Evolutionary conservation across 1,140 invertebrate species (phyloP), one percentile per base, ranked within the genome.

Genomic region (Lepidurus couesii): DNA sequence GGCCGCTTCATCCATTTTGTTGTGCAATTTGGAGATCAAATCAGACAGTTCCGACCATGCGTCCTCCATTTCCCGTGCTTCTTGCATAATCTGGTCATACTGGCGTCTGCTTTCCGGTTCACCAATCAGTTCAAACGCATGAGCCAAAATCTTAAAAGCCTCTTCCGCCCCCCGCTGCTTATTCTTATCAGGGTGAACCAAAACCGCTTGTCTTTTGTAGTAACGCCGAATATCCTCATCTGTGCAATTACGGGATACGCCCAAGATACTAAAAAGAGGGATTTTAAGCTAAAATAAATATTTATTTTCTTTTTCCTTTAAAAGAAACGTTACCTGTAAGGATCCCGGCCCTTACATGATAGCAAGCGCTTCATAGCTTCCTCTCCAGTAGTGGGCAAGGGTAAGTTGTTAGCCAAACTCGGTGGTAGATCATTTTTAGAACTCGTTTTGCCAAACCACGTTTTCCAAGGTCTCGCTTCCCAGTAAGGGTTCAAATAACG

Each of bases 161-260:
- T 98, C 95, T 84, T 97, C 95, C 9, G 96, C 95, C 75, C 96
- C 95, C 10, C 93, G 92, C 84, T 95, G 93, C 83, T 92, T 92
- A 86, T 97, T 97, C 87, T 98, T 97, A 84, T 97, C 95, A 0
- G 95, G 96, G 89, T 98, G 95, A 73, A 98, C 95, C 13, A 98
- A 87, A 83, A 97, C 92, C 5, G 95, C 95, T 86, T 97, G 95
- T 81, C 92, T 89, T 82, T 93, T 92, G 84, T 97, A 97, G 88
- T 97, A 96, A 82, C 93, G 92, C 83, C 95, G 95, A 82, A 98
- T 96, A 82, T 97, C 95, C 82, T 97, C 95, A 83, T 97, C 95
- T 24, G 92, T 90, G 83, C 94, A 95, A 74, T 92, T 90, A 74
- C 90, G 90, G 73, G 92, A 91, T 4, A 98, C 92, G 73, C 92